Evolutionary conservation across 2,888 invertebrate genomes (phyloP).

Genomic region (Cordilura impudica): DNA sequence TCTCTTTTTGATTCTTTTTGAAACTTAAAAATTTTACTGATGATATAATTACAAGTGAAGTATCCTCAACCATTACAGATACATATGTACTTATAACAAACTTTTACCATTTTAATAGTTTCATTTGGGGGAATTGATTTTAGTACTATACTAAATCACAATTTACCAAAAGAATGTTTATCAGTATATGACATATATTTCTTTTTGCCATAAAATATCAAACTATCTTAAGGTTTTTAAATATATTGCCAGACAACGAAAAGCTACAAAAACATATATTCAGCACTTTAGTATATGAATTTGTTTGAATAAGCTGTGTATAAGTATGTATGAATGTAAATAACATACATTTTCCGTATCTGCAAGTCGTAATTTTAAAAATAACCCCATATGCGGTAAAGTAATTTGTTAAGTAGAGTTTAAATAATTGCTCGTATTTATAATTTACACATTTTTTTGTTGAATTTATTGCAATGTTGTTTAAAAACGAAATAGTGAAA

Average conservation of each 20-base stretch:
- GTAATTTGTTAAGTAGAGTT: constrained; percentile 79
- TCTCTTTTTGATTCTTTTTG: no score
- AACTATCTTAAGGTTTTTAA: constrained; percentile 38
- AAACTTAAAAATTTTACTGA: no score
- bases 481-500: constrained; percentile 57
- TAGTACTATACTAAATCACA: constrained; percentile 37
- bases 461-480: constrained; percentile 76
- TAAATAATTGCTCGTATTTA: constrained; percentile 79
- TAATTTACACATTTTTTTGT: constrained; percentile 78
- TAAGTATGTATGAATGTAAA: background rate
- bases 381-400: constrained; percentile 77
- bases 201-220: constrained; percentile 40
- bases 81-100: no score
- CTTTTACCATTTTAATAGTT: no score
- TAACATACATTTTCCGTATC: constrained; percentile 17
- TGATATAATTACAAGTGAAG: no score
- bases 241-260: constrained; percentile 8
- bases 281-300: constrained; percentile 26
- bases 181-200: constrained; percentile 51
- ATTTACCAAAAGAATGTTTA: constrained; percentile 52
- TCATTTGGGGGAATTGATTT: constrained; percentile 32
- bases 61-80: no score
- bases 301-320: background rate
- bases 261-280: background rate
- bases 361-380: constrained; percentile 38